Base-by-base conservation (phyloP, 2,797 vertebrate genomes). In the Merluccius polli region DNA sequence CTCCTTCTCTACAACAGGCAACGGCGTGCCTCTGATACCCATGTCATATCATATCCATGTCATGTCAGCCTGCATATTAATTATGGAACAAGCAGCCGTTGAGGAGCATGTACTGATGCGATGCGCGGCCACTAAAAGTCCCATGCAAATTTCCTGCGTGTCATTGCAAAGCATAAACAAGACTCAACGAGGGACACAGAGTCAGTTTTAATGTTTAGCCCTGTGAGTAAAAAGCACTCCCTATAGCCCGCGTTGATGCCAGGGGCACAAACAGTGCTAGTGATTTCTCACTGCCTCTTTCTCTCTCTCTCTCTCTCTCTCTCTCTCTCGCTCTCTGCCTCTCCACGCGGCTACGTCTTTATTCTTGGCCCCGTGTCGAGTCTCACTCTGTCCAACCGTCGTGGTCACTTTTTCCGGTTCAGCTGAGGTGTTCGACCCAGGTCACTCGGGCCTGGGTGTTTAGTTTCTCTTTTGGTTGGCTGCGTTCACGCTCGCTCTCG, bases 11-110 rank as follows among this genome's bases (percentile, higher is more conserved):
- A 48, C 44, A 48, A 7, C 44, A 48, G 44, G 10, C 82, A 83
- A 89, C 85, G 88, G 87, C 69, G 83, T 38, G 82, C 87, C 84
- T 90, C 84, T 91, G 90, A 91, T 90, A 87, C 84, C 86, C 88
- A 77, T 93, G 90, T 93, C 91, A 87, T 88, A 90, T 91, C 88
- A 90, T 89, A 92, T 93, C 92, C 92, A 84, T 92, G 92, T 91
- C 90, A 90, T 89, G 91, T 91, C 91, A 85, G 87, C 65, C 80
- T 78, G 83, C 75, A 68, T 83, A 87, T 92, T 90, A 91, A 93
- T 93, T 90, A 92, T 92, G 89, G 81, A 92, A 88, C 83, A 75
- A 77, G 85, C 79, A 41, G 33, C 83, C 81, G 87, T 79, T 79
- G 87, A 85, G 81, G 83, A 83, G 88, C 85, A 87, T 78, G 80